Conservation (phyloP, 1,140 invertebrate genomes). For the Drosophila navojoa region DNA sequence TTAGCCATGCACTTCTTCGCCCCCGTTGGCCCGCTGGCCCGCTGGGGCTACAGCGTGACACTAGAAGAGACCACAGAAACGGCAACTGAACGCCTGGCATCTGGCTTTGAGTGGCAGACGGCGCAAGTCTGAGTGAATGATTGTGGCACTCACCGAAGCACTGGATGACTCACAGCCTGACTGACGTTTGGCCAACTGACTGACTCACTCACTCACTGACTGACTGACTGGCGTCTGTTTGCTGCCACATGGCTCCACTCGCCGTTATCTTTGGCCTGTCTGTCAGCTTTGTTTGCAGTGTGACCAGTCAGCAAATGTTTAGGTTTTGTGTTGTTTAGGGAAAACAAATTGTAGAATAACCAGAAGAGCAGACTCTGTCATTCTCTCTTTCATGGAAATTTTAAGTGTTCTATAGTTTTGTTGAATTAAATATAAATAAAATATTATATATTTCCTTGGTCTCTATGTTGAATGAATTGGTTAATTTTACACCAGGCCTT, state of each 20-base stretch:
- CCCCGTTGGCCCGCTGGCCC: neutral
- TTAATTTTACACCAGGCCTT: too few species aligned
- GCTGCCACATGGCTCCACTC: neutral
- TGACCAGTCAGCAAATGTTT: conserved; percentile 3
- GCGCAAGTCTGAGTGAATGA: conserved; percentile 51
- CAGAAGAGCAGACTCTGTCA: neutral
- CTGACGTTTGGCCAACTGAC: conserved; percentile 17
- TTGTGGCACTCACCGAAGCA: conserved; percentile 26
- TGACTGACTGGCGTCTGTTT: conserved; percentile 30
- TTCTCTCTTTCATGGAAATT: too few species aligned
- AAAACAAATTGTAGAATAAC: neutral
- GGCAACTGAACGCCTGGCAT: conserved; percentile 23
- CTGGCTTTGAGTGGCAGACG: conserved; percentile 36
- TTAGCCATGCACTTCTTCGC: neutral
- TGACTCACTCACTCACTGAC: neutral
- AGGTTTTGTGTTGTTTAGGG: neutral
- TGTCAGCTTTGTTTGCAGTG: neutral
- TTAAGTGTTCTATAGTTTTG: too few species aligned
- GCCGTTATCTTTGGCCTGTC: conserved; percentile 9
- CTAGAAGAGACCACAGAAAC: conserved; percentile 7
- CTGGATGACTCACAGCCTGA: conserved; percentile 9
- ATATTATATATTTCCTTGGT: too few species aligned
- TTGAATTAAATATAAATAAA: too few species aligned
- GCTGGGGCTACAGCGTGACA: neutral
- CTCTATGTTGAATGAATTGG: too few species aligned